Evolutionary conservation across 2,797 vertebrate species (phyloP), one percentile per base, ranked within the genome.

Genomic region (Myoxocephalus aenaeus): DNA sequence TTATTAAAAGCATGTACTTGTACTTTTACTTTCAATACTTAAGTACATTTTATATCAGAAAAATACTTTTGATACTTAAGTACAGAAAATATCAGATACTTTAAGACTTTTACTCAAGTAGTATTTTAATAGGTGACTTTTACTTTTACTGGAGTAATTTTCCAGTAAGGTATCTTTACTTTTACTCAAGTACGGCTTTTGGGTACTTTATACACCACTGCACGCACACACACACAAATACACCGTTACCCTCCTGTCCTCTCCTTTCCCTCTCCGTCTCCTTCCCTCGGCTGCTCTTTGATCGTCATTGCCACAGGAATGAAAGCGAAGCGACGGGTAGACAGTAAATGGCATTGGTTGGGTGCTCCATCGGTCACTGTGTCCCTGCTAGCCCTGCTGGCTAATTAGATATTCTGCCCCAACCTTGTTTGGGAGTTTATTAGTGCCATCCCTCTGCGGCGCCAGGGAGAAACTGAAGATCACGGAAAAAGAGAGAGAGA

Each of bases 321-420:
- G 32, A 86, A 75, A 85, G 70, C 77, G 68, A 70, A 79, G 62
- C 54, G 61, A 80, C 65, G 73, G 72, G 50, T 44, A 72, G 74
- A 82, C 85, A 90, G 90, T 89, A 89, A 87, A 89, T 80, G 85
- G 81, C 75, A 77, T 68, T 77, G 82, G 70, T 84, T 61, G 74
- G 82, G 87, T 38, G 65, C 88, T 79, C 63, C 85, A 85, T 92
- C 68, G 90, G 92, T 93, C 91, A 93, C 75, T 36, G 74, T 88
- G 87, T 92, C 90, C 90, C 89, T 78, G 29, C 89, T 91, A 90
- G 89, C 87, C 75, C 86, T 70, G 87, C 77, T 78, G 79, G 89
- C 80, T 93, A 93, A 94, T 95, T 91, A 90, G 89, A 93, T 94
- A 83, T 84, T 79, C 73, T 76, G 72, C 56, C 78, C 25, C 90